Base-by-base conservation (phyloP, 92 coral and sea anemone species). In the Paragorgia papillata region DNA sequence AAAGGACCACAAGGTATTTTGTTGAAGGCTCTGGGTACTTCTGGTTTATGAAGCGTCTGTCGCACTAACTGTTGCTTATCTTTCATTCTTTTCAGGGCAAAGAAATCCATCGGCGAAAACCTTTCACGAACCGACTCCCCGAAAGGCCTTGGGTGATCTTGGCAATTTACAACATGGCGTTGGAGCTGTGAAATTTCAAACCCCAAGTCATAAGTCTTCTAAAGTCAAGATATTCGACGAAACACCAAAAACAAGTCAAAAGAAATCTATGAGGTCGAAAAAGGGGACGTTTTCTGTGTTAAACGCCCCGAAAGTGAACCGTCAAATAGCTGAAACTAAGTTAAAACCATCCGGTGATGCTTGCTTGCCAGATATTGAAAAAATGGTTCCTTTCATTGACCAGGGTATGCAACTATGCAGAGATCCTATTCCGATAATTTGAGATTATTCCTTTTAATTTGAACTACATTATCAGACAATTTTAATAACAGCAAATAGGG, bases 141-240 rank as follows among this genome's bases (percentile, higher is more conserved):
- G 97, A 13, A 90, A 96, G 41, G 97, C 92, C 31, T 73, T 93
- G 35, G 97, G 97, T 32, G 97, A 93, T 75, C 79, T 93, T 28
- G 92, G 92, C 26, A 90, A 93, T 81, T 88, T 91, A 8, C 74
- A 67, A 63, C 35, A 67, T 18, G 74, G 57, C 20, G 25, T 57
- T 8, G 74, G 33, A 24, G 43, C n/a, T n/a, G n/a, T 9, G 74
- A 68, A 68, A 39, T 27, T 70, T 31, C 62, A 70, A 57, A 50
- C 77, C 10, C 62, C 77, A 51, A 22, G 12, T 4, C 26, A n/a
- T 7, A 68, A 68, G n/a, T 58, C 75, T 14, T 68, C 77, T 28
- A 70, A 50, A 31, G 62, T 70, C 26, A 70, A 70, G 56, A 50
- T 70, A 70, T 70, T 53, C 13, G 28, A 70, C 10, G 77, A 70